These are phyloP conservation scores for Volucella zonaria DNA, from an alignment of 2,888 invertebrate genomes.

Conservation along the genomic window DNA sequence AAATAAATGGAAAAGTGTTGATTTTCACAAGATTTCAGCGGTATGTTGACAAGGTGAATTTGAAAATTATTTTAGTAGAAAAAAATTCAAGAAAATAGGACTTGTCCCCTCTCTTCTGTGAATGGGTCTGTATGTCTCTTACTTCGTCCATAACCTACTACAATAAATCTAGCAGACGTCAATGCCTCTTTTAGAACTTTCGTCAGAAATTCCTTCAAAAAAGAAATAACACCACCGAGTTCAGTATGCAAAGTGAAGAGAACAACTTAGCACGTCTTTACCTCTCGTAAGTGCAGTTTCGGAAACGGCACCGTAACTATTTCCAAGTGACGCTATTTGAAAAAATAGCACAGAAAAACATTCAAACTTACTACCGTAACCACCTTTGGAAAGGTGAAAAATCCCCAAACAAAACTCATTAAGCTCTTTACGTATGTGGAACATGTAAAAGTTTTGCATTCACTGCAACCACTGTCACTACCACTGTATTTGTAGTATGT, in stretches of 20 bases:
- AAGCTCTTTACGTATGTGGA: constrained; percentile 53
- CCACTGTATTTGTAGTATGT: constrained; percentile 39
- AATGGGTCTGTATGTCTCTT: too few species aligned
- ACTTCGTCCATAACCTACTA: too few species aligned
- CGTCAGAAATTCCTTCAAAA: not conserved
- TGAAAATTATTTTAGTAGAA: too few species aligned
- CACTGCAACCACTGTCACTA: not conserved
- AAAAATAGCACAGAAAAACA: not conserved
- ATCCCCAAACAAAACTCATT: constrained; percentile 69
- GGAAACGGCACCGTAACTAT: constrained; percentile 19
- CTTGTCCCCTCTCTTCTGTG: too few species aligned
- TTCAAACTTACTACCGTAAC: constrained; percentile 8
- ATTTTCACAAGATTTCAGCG: too few species aligned
- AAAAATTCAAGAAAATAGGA: too few species aligned
- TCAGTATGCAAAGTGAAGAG: not conserved
- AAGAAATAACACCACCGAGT: not conserved
- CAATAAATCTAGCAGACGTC: constrained; percentile 10
- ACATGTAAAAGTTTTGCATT: constrained; percentile 63
- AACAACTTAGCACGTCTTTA: constrained; percentile 13
- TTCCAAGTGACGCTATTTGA: constrained; percentile 8
- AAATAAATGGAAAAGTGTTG: too few species aligned
- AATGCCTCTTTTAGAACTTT: constrained; percentile 29
- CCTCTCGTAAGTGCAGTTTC: constrained; percentile 17
- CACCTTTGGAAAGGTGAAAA: constrained; percentile 48
- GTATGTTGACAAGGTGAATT: too few species aligned